These are phyloP conservation scores for Leptinotarsa rubiginosa DNA, from an alignment of 2,888 invertebrate genomes.

Conservation along the genomic window DNA sequence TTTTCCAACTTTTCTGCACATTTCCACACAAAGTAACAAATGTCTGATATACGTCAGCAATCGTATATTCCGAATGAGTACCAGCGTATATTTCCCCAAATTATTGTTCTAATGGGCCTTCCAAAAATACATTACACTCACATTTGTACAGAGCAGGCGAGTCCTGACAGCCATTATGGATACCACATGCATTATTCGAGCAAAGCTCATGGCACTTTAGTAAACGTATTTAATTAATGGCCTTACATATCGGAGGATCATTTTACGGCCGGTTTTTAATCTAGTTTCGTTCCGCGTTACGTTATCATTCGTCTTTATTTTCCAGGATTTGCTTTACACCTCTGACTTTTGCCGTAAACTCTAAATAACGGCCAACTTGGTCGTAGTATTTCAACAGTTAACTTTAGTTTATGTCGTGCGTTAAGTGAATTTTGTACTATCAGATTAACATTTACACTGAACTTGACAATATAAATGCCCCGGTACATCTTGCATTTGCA, in stretches of 20 bases:
- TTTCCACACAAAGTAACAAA: conserved; percentile 38
- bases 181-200: conserved; percentile 60
- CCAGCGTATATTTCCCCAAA: conserved; percentile 56
- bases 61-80: conserved; percentile 57
- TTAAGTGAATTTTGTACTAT: conserved; percentile 4
- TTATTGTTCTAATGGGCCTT: conserved; percentile 61
- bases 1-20: conserved; percentile 10
- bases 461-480: no score
- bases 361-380: conserved; percentile 4
- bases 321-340: conserved; percentile 18
- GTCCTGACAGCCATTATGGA: conserved; percentile 61
- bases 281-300: conserved; percentile 53
- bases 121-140: conserved; percentile 63
- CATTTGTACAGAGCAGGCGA: conserved; percentile 59
- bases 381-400: conserved; percentile 8
- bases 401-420: not conserved
- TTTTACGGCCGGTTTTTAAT: conserved; percentile 61
- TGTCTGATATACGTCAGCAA: conserved; percentile 50
- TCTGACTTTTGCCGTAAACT: conserved; percentile 10
- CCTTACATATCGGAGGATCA: conserved; percentile 59
- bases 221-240: conserved; percentile 62
- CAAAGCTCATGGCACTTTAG: conserved; percentile 50
- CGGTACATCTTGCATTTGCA: no score
- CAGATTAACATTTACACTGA: not conserved
- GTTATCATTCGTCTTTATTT: conserved; percentile 47